Percentiles rank a stretch among this genome's conserved stretches.
phyloP scores from a whole-genome alignment of 1,140 invertebrate species.

The Pseudobourletiella spinata region DNA sequence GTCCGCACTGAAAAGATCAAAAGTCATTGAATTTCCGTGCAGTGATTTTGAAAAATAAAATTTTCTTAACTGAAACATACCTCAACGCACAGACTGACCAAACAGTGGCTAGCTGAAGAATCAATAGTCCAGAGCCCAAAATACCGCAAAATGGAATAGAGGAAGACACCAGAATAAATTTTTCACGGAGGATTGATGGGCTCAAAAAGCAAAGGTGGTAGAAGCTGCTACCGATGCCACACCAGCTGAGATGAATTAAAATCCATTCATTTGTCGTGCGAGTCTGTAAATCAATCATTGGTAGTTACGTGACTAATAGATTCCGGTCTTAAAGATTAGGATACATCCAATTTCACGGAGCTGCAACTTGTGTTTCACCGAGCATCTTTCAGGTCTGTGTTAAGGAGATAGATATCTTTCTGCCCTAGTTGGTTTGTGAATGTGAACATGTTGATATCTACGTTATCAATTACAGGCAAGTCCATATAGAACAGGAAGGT shows the following conservation, averaged over 20 bases:
- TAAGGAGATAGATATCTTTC: too few species aligned
- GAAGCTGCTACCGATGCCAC: constrained; percentile 28
- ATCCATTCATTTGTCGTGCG: constrained; percentile 34
- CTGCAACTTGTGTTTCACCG: too few species aligned
- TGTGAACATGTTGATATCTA: too few species aligned
- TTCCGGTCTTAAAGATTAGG: too few species aligned
- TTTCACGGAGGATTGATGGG: constrained; percentile 28
- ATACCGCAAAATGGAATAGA: constrained; percentile 22
- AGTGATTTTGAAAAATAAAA: background rate
- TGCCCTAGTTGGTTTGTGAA: too few species aligned
- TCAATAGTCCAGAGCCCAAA: constrained; percentile 21
- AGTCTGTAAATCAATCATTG: constrained; percentile 29
- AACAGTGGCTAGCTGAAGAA: constrained; percentile 23
- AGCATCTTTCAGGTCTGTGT: too few species aligned
- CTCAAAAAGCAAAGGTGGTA: constrained; percentile 26
- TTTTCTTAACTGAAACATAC: constrained; percentile 13
- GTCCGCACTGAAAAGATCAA: constrained; percentile 26
- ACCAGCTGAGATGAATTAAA: constrained; percentile 30
- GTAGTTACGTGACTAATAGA: too few species aligned
- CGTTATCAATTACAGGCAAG: too few species aligned
- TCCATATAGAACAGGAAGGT: too few species aligned
- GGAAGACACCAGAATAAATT: constrained; percentile 14
- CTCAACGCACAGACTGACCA: constrained; percentile 35
- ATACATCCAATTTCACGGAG: too few species aligned
- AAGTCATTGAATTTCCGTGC: background rate